Percentiles rank a stretch among this genome's conserved stretches.
These are phyloP conservation scores for Eudorcas thomsonii DNA, from an alignment of 2,113 vertebrate species.

Conservation along the genomic window DNA sequence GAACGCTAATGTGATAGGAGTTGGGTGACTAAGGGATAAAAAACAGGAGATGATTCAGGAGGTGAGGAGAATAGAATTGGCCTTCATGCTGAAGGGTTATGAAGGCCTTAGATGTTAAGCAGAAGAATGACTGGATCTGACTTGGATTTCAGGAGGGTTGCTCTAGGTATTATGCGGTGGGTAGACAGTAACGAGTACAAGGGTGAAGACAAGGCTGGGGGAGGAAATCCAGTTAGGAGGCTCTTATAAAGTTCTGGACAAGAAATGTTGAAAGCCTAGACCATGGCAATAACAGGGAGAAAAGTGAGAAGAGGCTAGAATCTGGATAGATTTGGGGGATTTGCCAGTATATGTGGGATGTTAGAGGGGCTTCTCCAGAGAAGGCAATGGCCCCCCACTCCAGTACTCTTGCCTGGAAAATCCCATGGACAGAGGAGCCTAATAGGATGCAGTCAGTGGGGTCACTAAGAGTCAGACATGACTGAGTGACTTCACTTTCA, in stretches of 20 bases:
- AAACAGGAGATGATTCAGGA: background rate
- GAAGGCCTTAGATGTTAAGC: background rate
- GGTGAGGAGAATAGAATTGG: background rate
- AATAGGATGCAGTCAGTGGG: too few relatives aligned
- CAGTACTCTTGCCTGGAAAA: too few relatives aligned
- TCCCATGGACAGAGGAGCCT: too few relatives aligned
- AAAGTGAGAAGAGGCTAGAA: background rate
- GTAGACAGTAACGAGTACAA: background rate
- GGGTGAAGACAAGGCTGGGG: background rate
- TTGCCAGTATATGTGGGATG: background rate
- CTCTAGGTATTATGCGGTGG: background rate
- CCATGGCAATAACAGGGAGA: background rate
- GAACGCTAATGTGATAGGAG: background rate
- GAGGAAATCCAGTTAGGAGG: background rate
- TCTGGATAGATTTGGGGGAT: background rate
- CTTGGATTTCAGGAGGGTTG: background rate
- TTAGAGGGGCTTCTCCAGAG: background rate
- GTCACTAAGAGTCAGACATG: too few relatives aligned
- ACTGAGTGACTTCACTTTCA: too few relatives aligned
- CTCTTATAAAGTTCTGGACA: background rate
- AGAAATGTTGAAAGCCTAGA: background rate
- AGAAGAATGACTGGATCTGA: background rate
- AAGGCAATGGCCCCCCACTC: too few relatives aligned
- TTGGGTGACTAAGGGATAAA: too few relatives aligned
- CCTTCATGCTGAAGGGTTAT: background rate